A percentile compares a stretch with the other conserved stretches of the same genome.
Conservation (phyloP, 1,140 invertebrate genomes). For the Plectrocnemia conspersa region DNA sequence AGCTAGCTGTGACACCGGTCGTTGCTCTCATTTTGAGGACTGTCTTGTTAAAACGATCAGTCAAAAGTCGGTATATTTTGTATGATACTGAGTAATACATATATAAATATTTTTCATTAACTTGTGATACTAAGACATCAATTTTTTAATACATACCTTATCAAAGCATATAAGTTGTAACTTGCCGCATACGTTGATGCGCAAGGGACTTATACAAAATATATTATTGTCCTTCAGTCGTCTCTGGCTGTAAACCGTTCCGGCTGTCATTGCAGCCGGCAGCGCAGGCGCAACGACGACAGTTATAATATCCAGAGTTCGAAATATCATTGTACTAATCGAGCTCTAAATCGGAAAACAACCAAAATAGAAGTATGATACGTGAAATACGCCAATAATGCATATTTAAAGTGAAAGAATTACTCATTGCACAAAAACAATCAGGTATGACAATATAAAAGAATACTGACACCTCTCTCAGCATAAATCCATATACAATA, state of each 20-base stretch:
- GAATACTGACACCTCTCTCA: conserved; percentile 48
- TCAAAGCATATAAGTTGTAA: conserved; percentile 94
- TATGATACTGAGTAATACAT: too few relatives aligned
- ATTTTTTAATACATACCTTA: too few relatives aligned
- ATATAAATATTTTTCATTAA: too few relatives aligned
- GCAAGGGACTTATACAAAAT: conserved; percentile 85
- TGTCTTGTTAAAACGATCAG: too few relatives aligned
- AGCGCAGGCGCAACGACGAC: conserved; percentile 92
- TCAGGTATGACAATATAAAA: not conserved
- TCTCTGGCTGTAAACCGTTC: conserved; percentile 74
- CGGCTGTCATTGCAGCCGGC: conserved; percentile 92
- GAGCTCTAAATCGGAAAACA: conserved; percentile 42
- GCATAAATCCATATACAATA: conserved; percentile 56
- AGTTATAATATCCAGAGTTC: conserved; percentile 86
- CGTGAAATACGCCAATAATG: too few relatives aligned
- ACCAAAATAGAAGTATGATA: conserved; percentile 17
- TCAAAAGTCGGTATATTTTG: too few relatives aligned
- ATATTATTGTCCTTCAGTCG: conserved; percentile 74
- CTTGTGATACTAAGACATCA: too few relatives aligned
- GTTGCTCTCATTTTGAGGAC: too few relatives aligned
- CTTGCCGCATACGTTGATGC: conserved; percentile 85
- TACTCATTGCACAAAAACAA: not conserved
- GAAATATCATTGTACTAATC: conserved; percentile 49
- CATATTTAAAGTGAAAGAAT: not conserved
- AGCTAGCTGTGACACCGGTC: too few relatives aligned